phyloP scores from a whole-genome alignment of 2,113 vertebrate species.

The Ceyx margarethae region DNA sequence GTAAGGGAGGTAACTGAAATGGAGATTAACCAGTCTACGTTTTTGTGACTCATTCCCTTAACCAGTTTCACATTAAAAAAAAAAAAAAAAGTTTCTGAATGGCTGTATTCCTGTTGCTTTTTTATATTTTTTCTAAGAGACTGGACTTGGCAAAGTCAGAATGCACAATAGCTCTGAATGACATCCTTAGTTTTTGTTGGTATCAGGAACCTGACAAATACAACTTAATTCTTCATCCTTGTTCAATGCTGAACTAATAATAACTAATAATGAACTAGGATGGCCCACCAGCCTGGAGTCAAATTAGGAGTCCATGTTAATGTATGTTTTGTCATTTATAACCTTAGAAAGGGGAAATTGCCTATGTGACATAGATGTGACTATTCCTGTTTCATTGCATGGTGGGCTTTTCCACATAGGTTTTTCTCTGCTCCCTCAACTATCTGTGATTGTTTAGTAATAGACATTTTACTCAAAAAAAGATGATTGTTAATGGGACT shows the following conservation, averaged over 20 bases:
- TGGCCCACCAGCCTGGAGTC: background rate
- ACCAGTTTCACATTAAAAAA: background rate
- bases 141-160: background rate
- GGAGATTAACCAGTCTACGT: background rate
- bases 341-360: background rate
- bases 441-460: background rate
- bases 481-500: background rate
- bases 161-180: background rate
- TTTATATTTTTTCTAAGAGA: background rate
- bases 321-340: background rate
- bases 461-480: background rate
- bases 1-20: background rate
- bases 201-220: background rate
- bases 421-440: background rate
- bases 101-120: background rate
- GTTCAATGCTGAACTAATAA: background rate
- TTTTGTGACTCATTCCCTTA: background rate
- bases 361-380: background rate
- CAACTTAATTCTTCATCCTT: background rate
- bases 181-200: background rate
- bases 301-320: background rate
- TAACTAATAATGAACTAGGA: background rate
- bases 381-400: background rate
- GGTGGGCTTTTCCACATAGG: background rate
- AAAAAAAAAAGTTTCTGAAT: background rate